Percentiles rank a stretch among this genome's conserved stretches.
Conservation (phyloP, 2,797 vertebrate species). For the Dryobates pubescens region DNA sequence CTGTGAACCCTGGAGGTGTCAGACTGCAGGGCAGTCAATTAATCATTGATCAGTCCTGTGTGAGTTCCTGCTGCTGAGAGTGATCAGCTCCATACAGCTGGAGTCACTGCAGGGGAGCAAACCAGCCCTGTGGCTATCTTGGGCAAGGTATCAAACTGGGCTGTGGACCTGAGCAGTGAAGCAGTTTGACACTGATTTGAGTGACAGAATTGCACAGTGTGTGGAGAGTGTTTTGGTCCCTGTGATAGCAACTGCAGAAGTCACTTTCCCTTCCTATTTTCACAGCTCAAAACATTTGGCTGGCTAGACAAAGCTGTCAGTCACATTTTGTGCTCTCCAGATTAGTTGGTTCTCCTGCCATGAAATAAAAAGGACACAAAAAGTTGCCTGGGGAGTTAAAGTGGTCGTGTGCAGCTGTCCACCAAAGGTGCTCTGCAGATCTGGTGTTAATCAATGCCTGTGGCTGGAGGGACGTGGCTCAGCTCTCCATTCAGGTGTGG, state of each 20-base stretch:
- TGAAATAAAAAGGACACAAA: not conserved
- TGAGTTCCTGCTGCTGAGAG: not conserved
- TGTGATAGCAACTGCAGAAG: not conserved
- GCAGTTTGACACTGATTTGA: not conserved
- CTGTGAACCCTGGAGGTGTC: not conserved
- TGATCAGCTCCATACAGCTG: rapidly evolving
- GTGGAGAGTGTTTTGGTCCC: not conserved
- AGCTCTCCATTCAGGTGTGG: not conserved
- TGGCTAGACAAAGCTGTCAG: not conserved
- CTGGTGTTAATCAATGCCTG: not conserved
- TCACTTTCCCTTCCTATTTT: not conserved
- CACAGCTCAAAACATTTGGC: not conserved
- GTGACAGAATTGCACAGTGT: not conserved
- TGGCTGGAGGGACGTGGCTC: not conserved
- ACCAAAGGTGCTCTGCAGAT: not conserved
- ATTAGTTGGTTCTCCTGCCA: not conserved
- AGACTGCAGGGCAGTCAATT: not conserved
- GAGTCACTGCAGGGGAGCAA: not conserved
- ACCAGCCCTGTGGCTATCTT: not conserved
- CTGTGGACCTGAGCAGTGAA: not conserved
- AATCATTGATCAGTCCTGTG: not conserved
- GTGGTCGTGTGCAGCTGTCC: rapidly evolving
- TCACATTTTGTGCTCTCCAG: not conserved
- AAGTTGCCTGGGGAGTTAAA: not conserved
- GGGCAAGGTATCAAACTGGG: not conserved